A percentile compares a stretch with the other conserved stretches of the same genome.
These are phyloP conservation scores for Turritopsis rubra DNA, from an alignment of 30 jellyfish, hydroid and myxozoan genomes.

Conservation along the genomic window DNA sequence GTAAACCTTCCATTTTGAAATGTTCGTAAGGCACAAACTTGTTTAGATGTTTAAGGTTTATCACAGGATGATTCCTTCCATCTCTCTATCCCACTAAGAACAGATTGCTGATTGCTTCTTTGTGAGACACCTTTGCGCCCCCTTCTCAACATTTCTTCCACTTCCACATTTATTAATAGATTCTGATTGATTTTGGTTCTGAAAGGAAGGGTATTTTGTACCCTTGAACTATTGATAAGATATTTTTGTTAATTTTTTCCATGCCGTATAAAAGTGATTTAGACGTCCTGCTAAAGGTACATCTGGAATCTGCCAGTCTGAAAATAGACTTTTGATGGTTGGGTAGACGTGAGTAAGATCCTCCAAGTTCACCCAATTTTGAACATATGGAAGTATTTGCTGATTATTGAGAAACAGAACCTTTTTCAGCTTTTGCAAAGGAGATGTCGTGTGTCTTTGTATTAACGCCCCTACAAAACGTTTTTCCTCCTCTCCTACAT, in stretches of 20 bases:
- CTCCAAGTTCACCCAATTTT: constrained; percentile 10
- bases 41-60: neutral
- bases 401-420: neutral
- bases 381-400: neutral
- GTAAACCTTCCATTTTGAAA: constrained; percentile 13
- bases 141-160: neutral
- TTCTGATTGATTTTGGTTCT: neutral
- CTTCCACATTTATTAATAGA: neutral
- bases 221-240: constrained; percentile 16
- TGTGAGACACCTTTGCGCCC: neutral
- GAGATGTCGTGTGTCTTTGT: neutral
- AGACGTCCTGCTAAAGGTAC: constrained; percentile 6
- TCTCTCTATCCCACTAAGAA: constrained; percentile 7
- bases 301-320: neutral
- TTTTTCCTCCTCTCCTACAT: neutral
- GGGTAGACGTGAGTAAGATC: constrained; percentile 6
- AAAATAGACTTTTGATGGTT: neutral
- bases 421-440: neutral
- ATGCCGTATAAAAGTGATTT: neutral
- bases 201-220: neutral
- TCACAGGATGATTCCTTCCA: neutral
- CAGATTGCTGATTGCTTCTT: neutral
- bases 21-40: neutral
- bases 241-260: neutral
- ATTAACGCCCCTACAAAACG: neutral